Percentiles rank a stretch among this genome's conserved stretches.
Conservation (phyloP, 2,888 invertebrate species). For the Leptinotarsa rubiginosa region DNA sequence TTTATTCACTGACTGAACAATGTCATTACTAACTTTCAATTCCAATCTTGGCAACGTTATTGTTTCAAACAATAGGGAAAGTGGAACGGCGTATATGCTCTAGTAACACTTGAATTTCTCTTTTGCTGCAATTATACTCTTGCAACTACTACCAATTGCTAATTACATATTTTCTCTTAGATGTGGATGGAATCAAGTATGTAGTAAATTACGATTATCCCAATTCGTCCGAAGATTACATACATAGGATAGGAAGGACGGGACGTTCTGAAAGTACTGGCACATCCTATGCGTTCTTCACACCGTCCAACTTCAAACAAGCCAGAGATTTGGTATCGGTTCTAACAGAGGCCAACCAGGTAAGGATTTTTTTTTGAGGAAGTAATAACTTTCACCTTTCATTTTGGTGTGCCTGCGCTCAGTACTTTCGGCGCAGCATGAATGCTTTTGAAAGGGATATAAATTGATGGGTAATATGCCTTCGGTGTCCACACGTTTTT, state of each 20-base stretch:
- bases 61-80: neutral
- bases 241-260: conserved; percentile 94
- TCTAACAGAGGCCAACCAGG: conserved; percentile 90
- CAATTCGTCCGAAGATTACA: conserved; percentile 94
- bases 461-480: conserved; percentile 53
- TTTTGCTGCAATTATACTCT: neutral
- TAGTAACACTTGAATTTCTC: neutral
- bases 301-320: conserved; percentile 86
- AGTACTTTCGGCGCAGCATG: conserved; percentile 75
- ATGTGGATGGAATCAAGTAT: conserved; percentile 96
- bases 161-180: conserved; percentile 67
- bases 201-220: conserved; percentile 98
- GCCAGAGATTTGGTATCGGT: conserved; percentile 91
- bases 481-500: conserved; percentile 16
- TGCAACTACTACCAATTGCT: conserved; percentile 2
- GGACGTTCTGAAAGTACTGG: conserved; percentile 88
- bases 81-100: neutral
- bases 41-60: neutral
- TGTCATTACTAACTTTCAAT: neutral
- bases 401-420: conserved; percentile 15
- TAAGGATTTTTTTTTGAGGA: conserved; percentile 57
- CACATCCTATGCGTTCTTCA: conserved; percentile 96
- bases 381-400: neutral
- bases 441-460: conserved; percentile 77
- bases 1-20: too few relatives aligned